Evolutionary conservation across 2,797 vertebrate genomes (phyloP).

Genomic region (Oreochromis mossambicus): DNA sequence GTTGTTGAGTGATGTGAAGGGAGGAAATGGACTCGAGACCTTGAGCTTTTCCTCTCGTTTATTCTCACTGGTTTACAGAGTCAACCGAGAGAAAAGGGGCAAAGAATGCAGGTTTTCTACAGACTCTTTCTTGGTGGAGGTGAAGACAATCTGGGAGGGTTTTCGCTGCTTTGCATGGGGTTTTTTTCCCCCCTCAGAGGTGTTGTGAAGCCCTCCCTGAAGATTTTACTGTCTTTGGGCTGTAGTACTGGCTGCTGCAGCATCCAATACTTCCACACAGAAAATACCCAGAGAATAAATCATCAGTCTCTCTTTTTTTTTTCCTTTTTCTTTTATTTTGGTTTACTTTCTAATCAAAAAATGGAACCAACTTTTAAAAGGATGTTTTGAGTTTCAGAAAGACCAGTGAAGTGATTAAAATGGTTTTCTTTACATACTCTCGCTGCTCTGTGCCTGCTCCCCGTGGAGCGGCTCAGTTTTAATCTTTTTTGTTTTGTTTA

Average conservation of each 20-base stretch:
- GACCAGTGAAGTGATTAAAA: conserved; percentile 29
- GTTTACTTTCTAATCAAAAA: conserved; percentile 33
- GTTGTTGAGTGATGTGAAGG: conserved; percentile 14
- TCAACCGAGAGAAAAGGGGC: conserved; percentile 2
- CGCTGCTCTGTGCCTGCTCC: conserved; percentile 37
- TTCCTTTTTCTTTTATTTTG: neutral
- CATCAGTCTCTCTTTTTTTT: conserved; percentile 6
- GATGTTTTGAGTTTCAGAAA: conserved; percentile 51
- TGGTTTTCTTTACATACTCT: conserved; percentile 28
- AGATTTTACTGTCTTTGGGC: conserved; percentile 38
- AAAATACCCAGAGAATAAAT: conserved; percentile 12
- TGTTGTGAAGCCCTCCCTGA: conserved; percentile 32
- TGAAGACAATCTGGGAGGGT: neutral
- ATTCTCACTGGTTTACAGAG: conserved; percentile 29
- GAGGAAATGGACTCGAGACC: conserved; percentile 43
- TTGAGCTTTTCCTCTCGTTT: conserved; percentile 28
- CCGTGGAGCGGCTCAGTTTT: conserved; percentile 1
- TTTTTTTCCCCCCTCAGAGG: neutral
- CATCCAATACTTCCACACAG: conserved; percentile 32
- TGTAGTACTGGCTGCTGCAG: conserved; percentile 72
- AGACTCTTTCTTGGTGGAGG: neutral
- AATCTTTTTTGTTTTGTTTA: neutral
- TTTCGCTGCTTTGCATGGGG: neutral
- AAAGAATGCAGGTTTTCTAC: neutral
- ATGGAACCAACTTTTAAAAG: conserved; percentile 44